Percentiles rank a stretch among this genome's conserved stretches.
Conservation (phyloP, 1,140 invertebrate genomes). For the Schlechtendalia chinensis region DNA sequence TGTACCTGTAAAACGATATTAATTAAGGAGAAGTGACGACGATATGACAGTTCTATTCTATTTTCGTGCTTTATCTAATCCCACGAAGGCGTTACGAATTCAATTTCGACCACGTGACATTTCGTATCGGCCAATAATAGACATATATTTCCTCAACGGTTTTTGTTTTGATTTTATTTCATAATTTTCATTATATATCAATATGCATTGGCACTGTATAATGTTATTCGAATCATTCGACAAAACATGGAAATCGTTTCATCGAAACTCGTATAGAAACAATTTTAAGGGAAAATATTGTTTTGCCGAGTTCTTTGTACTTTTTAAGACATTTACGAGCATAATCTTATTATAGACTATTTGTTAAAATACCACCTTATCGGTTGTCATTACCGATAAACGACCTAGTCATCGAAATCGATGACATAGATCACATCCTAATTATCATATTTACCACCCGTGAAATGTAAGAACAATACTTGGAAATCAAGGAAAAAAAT, state of each 20-base stretch:
- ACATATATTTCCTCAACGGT: too few species aligned
- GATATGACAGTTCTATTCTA: neutral
- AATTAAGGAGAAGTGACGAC: constrained; percentile 23
- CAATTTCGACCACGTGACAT: neutral
- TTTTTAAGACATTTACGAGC: neutral
- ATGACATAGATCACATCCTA: neutral
- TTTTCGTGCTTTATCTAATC: neutral
- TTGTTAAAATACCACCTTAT: neutral
- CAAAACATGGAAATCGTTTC: neutral
- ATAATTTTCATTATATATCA: too few species aligned
- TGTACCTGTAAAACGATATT: constrained; percentile 11
- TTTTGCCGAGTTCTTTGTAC: neutral
- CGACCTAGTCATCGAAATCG: constrained; percentile 6
- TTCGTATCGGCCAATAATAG: neutral
- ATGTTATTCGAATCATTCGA: too few species aligned
- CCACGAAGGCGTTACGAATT: neutral
- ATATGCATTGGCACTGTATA: too few species aligned
- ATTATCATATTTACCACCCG: neutral
- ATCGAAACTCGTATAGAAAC: neutral
- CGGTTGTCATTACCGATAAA: neutral
- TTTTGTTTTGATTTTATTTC: too few species aligned
- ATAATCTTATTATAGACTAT: neutral
- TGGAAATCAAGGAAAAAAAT: too few species aligned
- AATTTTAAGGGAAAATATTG: neutral
- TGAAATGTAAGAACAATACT: constrained; percentile 12